phyloP scores from a whole-genome alignment of 2,113 vertebrate species.

The Pelmatolapia mariae region DNA sequence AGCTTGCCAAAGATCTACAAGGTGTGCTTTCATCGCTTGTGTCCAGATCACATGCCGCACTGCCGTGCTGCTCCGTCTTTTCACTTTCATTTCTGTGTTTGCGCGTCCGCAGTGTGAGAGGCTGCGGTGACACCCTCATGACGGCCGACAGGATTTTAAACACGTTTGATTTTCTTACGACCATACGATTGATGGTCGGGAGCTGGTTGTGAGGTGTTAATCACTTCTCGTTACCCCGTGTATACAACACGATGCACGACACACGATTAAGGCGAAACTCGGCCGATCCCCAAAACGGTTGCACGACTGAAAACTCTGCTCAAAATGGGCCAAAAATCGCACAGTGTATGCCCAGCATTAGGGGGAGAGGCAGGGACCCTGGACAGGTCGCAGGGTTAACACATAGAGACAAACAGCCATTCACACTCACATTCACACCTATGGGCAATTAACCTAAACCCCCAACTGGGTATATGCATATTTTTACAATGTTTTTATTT shows the following conservation, averaged over 20 bases:
- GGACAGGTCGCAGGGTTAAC: accelerated
- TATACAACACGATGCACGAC: neutral
- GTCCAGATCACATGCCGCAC: accelerated
- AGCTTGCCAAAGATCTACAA: neutral
- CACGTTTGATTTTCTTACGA: neutral
- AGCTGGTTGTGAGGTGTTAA: neutral
- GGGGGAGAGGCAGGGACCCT: neutral
- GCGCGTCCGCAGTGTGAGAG: neutral
- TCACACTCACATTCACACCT: neutral
- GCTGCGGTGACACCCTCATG: neutral
- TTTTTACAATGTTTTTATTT: neutral
- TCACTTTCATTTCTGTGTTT: neutral
- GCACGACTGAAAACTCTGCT: neutral
- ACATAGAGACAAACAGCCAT: neutral
- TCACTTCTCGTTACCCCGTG: accelerated
- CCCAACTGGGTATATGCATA: neutral
- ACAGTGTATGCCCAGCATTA: accelerated
- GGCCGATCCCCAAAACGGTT: accelerated
- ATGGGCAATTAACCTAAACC: neutral
- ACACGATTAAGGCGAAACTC: neutral
- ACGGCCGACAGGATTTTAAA: neutral
- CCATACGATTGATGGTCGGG: neutral
- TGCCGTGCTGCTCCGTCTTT: neutral
- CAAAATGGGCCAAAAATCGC: accelerated
- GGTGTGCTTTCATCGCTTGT: neutral